Evolutionary conservation across 2,113 vertebrate species (phyloP).

Genomic region (Ameiurus melas): DNA sequence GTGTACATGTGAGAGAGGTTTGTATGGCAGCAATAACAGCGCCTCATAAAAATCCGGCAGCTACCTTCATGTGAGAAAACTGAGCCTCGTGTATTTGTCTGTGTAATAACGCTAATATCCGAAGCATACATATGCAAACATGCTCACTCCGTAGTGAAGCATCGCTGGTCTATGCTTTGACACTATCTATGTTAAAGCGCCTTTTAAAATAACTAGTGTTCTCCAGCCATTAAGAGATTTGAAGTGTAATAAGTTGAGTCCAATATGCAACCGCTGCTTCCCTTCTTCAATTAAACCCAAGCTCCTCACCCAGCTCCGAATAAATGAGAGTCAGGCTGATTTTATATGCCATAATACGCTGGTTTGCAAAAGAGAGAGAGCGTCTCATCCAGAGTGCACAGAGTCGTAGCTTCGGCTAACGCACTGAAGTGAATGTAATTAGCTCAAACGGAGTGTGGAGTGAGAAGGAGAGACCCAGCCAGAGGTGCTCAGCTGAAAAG

Average conservation of each 20-base stretch:
- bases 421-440: constrained; percentile 36
- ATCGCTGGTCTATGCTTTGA: neutral
- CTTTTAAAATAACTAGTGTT: constrained; percentile 13
- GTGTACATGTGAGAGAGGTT: neutral
- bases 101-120: neutral
- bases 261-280: constrained; percentile 18
- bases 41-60: neutral
- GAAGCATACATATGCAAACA: neutral
- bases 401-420: neutral
- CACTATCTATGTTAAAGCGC: neutral
- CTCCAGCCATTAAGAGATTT: constrained; percentile 2
- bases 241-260: constrained; percentile 31
- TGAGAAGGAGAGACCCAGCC: constrained; percentile 4
- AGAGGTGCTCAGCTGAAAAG: neutral
- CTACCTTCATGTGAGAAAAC: neutral
- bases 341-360: constrained; percentile 1
- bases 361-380: neutral
- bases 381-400: constrained; percentile 15
- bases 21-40: neutral
- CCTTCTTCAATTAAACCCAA: constrained; percentile 31
- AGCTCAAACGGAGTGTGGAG: constrained; percentile 18
- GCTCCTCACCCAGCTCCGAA: constrained; percentile 23
- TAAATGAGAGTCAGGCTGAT: constrained; percentile 35
- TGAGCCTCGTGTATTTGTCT: neutral
- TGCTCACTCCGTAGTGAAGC: neutral